Conservation (phyloP, 2,113 vertebrate genomes). For the Hylia prasina region DNA sequence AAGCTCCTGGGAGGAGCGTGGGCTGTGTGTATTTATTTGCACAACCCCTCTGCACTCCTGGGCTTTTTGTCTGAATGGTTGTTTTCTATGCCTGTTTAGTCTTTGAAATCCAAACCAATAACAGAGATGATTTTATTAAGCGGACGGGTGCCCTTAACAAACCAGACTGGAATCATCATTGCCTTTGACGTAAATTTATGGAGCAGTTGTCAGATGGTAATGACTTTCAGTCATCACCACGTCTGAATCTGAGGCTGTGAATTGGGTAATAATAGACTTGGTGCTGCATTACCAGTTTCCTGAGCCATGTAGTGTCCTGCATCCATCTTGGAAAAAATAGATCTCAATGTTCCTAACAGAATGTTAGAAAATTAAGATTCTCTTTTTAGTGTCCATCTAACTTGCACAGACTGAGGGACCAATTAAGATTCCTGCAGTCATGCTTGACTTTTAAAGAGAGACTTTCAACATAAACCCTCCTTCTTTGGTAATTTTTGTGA, state of each 20-base stretch:
- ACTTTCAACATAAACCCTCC: constrained; percentile 20
- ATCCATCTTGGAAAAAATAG: constrained; percentile 61
- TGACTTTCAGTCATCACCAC: constrained; percentile 63
- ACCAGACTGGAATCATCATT: constrained; percentile 10
- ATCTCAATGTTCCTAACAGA: constrained; percentile 58
- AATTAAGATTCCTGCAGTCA: constrained; percentile 51
- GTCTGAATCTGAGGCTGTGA: constrained; percentile 57
- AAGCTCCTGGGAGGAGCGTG: background rate
- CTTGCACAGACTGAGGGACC: constrained; percentile 45
- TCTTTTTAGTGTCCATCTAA: constrained; percentile 41
- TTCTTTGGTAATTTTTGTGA: constrained; percentile 46
- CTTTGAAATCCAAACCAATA: constrained; percentile 13
- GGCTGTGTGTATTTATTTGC: background rate
- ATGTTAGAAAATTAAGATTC: constrained; percentile 74
- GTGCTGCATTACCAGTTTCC: constrained; percentile 57
- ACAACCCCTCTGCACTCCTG: background rate
- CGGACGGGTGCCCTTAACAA: background rate
- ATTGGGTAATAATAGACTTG: constrained; percentile 54
- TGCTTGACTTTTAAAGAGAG: constrained; percentile 50
- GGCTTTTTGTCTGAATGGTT: background rate
- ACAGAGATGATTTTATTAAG: constrained; percentile 13
- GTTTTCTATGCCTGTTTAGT: background rate
- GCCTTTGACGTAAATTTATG: constrained; percentile 25
- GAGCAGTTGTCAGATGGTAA: constrained; percentile 51
- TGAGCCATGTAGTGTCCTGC: constrained; percentile 40